A percentile compares a stretch with the other conserved stretches of the same genome.
Evolutionary conservation across 2,797 vertebrate genomes (phyloP).

Genomic region (Dallia pectoralis): DNA sequence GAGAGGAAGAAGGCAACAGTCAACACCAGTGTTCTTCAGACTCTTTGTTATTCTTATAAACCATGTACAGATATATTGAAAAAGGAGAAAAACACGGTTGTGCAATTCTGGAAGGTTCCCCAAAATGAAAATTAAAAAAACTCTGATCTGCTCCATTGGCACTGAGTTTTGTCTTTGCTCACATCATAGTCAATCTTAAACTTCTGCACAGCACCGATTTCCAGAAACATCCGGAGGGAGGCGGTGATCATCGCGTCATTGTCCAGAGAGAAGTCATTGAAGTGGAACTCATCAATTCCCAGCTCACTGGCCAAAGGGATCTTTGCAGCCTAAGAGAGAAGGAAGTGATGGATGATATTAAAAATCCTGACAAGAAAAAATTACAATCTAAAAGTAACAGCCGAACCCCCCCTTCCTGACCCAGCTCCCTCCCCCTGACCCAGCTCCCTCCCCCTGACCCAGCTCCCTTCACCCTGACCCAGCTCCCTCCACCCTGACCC

Average conservation of each 20-base stretch:
- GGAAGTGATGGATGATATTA: conserved; percentile 36
- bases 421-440: no score
- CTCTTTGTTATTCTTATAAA: neutral
- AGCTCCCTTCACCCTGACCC: no score
- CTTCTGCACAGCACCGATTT: conserved; percentile 78
- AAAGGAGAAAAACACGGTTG: neutral
- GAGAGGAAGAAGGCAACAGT: conserved; percentile 1
- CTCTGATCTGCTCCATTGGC: neutral
- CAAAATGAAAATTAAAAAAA: no score
- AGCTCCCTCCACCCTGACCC: no score
- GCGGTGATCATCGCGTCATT: conserved; percentile 81
- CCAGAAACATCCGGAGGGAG: conserved; percentile 79
- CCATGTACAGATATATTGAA: neutral
- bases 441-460: no score
- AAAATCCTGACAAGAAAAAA: neutral
- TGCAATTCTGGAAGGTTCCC: neutral
- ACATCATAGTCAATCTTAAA: conserved; percentile 84
- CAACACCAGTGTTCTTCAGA: neutral
- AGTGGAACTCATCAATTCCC: conserved; percentile 78
- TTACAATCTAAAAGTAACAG: neutral
- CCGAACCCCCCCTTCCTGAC: no score
- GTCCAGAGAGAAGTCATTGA: conserved; percentile 82
- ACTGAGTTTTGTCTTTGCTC: conserved; percentile 21
- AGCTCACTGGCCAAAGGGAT: conserved; percentile 77
- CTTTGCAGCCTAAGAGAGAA: conserved; percentile 73